Evolutionary conservation across 2,113 vertebrate genomes (phyloP).

Genomic region (Brevimyrus niger): DNA sequence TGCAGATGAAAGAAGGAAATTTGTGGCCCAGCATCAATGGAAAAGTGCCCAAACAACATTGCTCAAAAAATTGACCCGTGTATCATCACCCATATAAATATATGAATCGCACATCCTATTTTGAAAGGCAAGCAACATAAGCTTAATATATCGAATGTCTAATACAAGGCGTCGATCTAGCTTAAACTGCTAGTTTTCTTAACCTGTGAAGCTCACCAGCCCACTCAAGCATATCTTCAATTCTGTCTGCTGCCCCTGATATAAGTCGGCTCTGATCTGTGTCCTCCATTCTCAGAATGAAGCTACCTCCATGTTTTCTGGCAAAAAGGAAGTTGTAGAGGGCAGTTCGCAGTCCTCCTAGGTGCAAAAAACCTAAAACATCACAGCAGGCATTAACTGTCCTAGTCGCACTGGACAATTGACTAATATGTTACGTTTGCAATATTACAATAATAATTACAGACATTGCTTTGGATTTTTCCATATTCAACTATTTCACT

Average conservation of each 20-base stretch:
- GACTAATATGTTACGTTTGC: background rate
- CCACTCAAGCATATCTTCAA: conserved; percentile 87
- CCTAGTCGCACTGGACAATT: background rate
- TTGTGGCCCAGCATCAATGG: background rate
- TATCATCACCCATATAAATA: background rate
- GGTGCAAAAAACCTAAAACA: conserved; percentile 68
- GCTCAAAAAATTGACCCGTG: background rate
- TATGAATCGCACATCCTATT: background rate
- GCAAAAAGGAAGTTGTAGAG: conserved; percentile 93
- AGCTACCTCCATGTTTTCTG: conserved; percentile 72
- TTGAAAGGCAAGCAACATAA: background rate
- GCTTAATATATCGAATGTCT: background rate
- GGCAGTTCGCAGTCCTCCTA: conserved; percentile 87
- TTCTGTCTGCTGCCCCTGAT: conserved; percentile 70
- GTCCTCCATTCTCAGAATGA: conserved; percentile 85
- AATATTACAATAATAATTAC: background rate
- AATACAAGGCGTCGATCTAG: background rate
- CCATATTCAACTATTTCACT: background rate
- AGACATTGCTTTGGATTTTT: background rate
- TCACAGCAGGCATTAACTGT: background rate
- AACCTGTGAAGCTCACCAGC: conserved; percentile 62
- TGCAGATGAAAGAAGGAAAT: background rate
- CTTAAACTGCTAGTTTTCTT: background rate
- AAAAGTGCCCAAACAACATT: background rate
- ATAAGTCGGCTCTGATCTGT: conserved; percentile 81